Evolutionary conservation across 1,140 invertebrate species (phyloP).

Genomic region (Pachyrhynchus sulphureomaculatus): DNA sequence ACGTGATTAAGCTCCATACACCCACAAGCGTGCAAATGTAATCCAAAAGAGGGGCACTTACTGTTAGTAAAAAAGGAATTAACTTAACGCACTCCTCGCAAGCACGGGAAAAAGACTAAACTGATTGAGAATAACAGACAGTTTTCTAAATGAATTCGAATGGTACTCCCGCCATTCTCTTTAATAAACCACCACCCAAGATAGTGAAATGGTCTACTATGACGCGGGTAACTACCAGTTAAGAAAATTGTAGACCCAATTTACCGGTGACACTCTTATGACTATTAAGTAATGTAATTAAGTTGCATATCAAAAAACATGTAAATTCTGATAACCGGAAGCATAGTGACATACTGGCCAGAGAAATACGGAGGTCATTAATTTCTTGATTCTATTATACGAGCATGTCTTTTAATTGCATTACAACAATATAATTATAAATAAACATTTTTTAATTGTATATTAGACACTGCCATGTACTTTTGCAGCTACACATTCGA

Average conservation of each 20-base stretch:
- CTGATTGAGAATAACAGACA: conserved; percentile 23
- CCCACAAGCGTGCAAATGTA: background rate
- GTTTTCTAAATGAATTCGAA: conserved; percentile 32
- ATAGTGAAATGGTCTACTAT: conserved; percentile 24
- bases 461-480: too few species aligned
- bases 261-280: background rate
- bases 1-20: background rate
- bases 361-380: too few species aligned
- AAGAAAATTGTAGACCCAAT: conserved; percentile 16
- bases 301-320: background rate
- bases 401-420: too few species aligned
- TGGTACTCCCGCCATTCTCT: conserved; percentile 29
- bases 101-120: conserved; percentile 32
- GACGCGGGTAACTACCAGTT: background rate
- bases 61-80: conserved; percentile 24
- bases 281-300: background rate
- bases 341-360: background rate
- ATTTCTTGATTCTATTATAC: too few species aligned
- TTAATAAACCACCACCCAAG: conserved; percentile 21
- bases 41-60: conserved; percentile 23
- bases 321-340: background rate
- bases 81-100: conserved; percentile 22
- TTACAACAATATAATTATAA: too few species aligned
- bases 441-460: too few species aligned
- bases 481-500: too few species aligned